Evolutionary conservation across 2,113 vertebrate genomes (phyloP), one percentile per base, ranked within the genome.

Genomic region (Ciconia maguari): DNA sequence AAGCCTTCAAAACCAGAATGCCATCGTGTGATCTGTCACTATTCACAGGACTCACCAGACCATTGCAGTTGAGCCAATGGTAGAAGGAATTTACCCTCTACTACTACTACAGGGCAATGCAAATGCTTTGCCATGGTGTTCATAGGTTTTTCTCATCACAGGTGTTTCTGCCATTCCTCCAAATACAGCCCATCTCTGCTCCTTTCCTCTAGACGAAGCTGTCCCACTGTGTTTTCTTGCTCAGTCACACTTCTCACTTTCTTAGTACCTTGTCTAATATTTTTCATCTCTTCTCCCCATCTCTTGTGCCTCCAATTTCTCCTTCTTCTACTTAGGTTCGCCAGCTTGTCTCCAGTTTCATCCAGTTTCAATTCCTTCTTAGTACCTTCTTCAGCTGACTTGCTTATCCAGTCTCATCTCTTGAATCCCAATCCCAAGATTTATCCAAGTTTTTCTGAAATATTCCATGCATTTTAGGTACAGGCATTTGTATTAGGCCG

Each of bases 21-120:
- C 36, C 15, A 4, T 52, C 24, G 2, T 48, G 21, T 41, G 76
- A 16, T 62, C 3, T 0, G 2, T 62, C 16, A 4, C 26, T n/a
- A 10, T 71, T 88, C 66, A 26, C 36, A 54, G 20, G 38, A 24
- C n/a, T 72, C 4, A 4, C 51, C 27, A 34, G 75, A 11, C 18
- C 25, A 5, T 11, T 54, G 92, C 57, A 58, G 17, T 3, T 83
- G 71, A 71, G 42, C 30, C 19, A 15, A 12, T 30, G 62, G 32
- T 18, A 55, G 78, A 38, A 87, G 64, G 77, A 41, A 25, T 85
- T 65, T 77, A 36, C 11, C 3, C 32, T 32, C 29, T 34, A 5
- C 1, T 14, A 41, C 32, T 25, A 4, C 29, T 27, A 3, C 27
- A 68, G 57, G 38, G 42, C 42, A 30, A 20, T 42, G 60, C 3